Conservation (phyloP, 2,888 invertebrate species). For the Hirtodrosophila alboralis region DNA sequence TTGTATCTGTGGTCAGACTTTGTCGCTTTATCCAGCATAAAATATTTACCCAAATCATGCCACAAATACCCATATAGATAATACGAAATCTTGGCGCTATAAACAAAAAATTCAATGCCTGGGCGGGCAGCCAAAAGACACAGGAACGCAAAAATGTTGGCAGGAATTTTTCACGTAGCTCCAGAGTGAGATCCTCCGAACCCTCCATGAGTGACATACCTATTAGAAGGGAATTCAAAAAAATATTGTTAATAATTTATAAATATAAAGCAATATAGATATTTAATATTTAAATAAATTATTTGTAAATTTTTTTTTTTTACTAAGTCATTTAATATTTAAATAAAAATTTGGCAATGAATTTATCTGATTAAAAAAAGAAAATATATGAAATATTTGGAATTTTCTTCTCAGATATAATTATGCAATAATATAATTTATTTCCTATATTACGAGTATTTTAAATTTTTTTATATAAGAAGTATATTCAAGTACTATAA, state of each 20-base stretch:
- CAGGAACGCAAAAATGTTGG: constrained; percentile 91
- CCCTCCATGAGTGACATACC: constrained; percentile 91
- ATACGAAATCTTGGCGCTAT: constrained; percentile 90
- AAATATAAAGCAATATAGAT: background rate
- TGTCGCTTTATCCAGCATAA: constrained; percentile 91
- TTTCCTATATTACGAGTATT: too few species aligned
- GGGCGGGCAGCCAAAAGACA: constrained; percentile 92
- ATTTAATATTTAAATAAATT: too few species aligned
- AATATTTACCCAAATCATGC: constrained; percentile 93
- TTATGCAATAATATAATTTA: too few species aligned
- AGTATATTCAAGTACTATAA: too few species aligned
- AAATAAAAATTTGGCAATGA: too few species aligned
- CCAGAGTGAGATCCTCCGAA: constrained; percentile 88
- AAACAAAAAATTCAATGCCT: constrained; percentile 90
- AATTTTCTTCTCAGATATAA: too few species aligned
- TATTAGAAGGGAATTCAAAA: constrained; percentile 74
- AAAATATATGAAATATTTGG: too few species aligned
- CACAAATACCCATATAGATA: constrained; percentile 90
- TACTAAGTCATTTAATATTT: too few species aligned
- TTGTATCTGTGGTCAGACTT: constrained; percentile 39
- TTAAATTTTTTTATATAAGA: too few species aligned
- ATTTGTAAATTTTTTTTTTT: too few species aligned
- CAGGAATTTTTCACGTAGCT: constrained; percentile 89
- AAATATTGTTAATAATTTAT: background rate
- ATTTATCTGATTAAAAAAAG: too few species aligned